These are phyloP conservation scores for Halocynthia aurantium DNA, from an alignment of 23 tunicate genomes.

Conservation along the genomic window DNA sequence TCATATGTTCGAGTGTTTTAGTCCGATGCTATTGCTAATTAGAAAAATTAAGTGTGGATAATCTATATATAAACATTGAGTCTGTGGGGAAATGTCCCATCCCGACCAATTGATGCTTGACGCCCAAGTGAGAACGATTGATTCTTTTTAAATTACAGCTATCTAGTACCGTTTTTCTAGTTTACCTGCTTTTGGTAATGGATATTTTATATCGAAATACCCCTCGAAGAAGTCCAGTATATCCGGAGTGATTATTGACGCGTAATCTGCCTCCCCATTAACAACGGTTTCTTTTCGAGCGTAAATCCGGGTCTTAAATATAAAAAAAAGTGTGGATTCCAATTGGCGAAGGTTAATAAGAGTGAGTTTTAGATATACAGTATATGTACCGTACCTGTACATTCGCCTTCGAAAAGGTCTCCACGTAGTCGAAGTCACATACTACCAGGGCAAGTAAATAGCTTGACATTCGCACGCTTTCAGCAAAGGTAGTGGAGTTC, in stretches of 20 bases:
- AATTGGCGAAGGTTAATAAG: background rate
- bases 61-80: too few relatives aligned
- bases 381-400: background rate
- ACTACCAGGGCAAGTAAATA: conserved; percentile 16
- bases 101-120: background rate
- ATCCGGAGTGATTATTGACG: conserved; percentile 39
- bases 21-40: too few relatives aligned
- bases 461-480: background rate
- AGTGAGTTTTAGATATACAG: background rate
- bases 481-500: conserved; percentile 9
- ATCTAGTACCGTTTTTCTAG: background rate
- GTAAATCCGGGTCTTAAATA: conserved; percentile 54
- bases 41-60: too few relatives aligned
- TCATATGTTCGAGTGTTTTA: too few relatives aligned
- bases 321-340: background rate
- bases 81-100: background rate
- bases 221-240: conserved; percentile 33
- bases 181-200: conserved; percentile 72
- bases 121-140: background rate
- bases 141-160: background rate
- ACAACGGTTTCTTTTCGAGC: conserved; percentile 43
- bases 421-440: conserved; percentile 11
- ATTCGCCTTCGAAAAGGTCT: background rate
- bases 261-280: conserved; percentile 50
- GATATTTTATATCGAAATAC: conserved; percentile 41